phyloP scores from a whole-genome alignment of 2,113 vertebrate genomes.

The Chitala chitala region DNA sequence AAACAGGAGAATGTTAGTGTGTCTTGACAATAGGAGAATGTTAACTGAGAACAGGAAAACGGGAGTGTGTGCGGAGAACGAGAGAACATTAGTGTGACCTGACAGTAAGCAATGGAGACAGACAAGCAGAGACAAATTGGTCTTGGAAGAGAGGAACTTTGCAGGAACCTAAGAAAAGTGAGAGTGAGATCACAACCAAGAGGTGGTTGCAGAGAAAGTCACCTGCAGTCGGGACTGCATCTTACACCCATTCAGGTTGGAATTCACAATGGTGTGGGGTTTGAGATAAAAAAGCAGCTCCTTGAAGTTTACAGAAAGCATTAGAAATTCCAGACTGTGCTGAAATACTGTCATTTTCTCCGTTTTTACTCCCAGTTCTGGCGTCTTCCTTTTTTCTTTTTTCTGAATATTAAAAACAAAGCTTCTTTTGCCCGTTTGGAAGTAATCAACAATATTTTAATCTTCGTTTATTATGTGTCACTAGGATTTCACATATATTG shows the following conservation, averaged over 20 bases:
- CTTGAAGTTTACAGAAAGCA: not conserved
- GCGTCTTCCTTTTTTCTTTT: not conserved
- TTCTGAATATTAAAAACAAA: constrained; percentile 14
- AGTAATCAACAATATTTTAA: constrained; percentile 1
- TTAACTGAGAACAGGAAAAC: constrained; percentile 57
- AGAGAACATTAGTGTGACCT: not conserved
- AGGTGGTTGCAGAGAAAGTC: not conserved
- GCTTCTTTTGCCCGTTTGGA: constrained; percentile 9
- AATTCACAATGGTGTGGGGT: not conserved
- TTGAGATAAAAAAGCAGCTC: not conserved
- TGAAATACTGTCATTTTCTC: not conserved
- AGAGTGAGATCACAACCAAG: not conserved
- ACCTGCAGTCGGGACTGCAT: not conserved
- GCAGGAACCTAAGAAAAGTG: not conserved
- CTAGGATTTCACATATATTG: constrained; percentile 6
- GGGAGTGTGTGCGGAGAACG: not conserved
- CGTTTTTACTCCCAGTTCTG: not conserved
- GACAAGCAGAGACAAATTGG: not conserved
- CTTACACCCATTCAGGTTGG: not conserved
- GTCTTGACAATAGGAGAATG: constrained; percentile 83
- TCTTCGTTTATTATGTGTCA: not conserved
- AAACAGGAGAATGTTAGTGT: too few species aligned
- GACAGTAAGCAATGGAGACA: not conserved
- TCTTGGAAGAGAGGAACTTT: not conserved
- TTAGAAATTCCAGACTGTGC: not conserved